Evolutionary conservation across 2,113 vertebrate genomes (phyloP).

Genomic region (Myotis yumanensis): DNA sequence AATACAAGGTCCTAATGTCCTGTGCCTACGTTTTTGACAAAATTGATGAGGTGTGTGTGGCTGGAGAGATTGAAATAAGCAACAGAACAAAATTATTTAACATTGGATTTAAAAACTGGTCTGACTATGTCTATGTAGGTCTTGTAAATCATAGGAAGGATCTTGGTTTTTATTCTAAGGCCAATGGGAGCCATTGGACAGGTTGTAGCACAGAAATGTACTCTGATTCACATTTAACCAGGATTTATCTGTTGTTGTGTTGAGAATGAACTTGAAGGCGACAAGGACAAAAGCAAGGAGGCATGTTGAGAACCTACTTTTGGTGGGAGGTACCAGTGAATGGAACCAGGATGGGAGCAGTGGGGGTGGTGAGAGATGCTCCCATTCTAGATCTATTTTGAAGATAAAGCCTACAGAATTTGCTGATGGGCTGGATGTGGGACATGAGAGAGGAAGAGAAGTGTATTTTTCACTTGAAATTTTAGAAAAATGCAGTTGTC

Average conservation of each 20-base stretch:
- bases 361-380: neutral
- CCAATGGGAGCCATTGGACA: accelerated
- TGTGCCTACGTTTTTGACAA: neutral
- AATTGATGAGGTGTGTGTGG: neutral
- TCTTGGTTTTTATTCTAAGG: neutral
- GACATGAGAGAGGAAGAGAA: neutral
- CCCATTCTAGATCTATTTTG: neutral
- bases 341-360: neutral
- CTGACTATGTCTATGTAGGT: neutral
- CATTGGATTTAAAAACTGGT: neutral
- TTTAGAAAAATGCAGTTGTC: neutral
- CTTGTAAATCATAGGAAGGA: neutral
- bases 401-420: neutral
- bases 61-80: neutral
- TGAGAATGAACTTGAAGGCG: neutral
- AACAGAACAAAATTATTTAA: neutral
- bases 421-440: neutral
- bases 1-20: neutral
- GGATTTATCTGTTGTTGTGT: neutral
- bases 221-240: neutral
- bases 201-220: neutral
- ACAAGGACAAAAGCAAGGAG: neutral
- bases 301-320: neutral
- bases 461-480: neutral
- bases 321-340: neutral